Base-by-base conservation (phyloP, 1,140 invertebrate species). In the Dendrolimus kikuchii region DNA sequence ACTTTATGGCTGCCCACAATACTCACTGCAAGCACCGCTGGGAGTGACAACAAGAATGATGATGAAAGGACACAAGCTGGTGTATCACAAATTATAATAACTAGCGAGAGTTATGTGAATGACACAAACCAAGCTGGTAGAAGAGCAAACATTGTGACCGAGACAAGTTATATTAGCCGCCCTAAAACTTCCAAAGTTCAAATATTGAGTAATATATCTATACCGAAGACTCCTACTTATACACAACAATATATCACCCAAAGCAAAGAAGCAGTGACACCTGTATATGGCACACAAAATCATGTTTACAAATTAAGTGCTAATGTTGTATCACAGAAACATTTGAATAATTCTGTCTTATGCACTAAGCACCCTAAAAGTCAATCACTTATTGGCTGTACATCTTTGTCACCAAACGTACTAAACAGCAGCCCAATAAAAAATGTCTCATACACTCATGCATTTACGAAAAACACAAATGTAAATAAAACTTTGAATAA, bases 51-150 rank as follows among this genome's bases (percentile, higher is more conserved):
- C 46, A 83, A 87, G 65, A 73, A 51, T 63, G 86, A 87, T 59
- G 81, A 81, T 42, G 83, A 85, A 7, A 69, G 74, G 57, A 57
- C 72, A 40, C 77, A 76, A 56, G 68, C 71, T 51, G 62, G 75
- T 54, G 71, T 88, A n/a, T 87, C 86, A 57, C 85, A 87, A 60
- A 81, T 87, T 44, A 85, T 87, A 55, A 81, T 86, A n/a, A 81
- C 81, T 49, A 84, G 81, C 66, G 83, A 86, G 61, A 78, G 74
- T 53, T 86, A 84, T 65, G 68, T 77, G 1, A 81, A 74, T 71
- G 77, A 84, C 49, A 44, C 67, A 38, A 75, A 57, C 60, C 74
- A 71, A 54, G 42, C 68, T 38, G 65, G 61, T 53, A 65, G 74
- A 53, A 74, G 83, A 65, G 69, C 72, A 38, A 84, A 84, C 52